Percentiles rank a stretch among this genome's conserved stretches.
These are phyloP conservation scores for Argyresthia albistria DNA, from an alignment of 2,888 invertebrate genomes.

Conservation along the genomic window DNA sequence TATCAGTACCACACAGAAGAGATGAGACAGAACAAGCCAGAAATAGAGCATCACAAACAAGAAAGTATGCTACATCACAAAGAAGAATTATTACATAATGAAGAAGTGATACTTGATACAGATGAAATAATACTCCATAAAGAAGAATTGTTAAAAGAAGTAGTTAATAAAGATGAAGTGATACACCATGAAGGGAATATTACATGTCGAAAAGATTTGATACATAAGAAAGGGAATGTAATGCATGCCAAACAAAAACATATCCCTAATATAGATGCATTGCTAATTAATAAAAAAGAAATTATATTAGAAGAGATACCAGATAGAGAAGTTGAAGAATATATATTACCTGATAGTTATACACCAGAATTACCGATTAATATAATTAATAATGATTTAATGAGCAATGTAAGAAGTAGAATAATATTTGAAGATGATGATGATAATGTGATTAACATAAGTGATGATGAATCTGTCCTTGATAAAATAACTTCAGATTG, in stretches of 20 bases:
- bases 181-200: neutral
- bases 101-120: no score
- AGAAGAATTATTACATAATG: neutral
- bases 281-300: neutral
- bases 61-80: neutral
- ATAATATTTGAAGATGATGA: slow-evolving; percentile 20
- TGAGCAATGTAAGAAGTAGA: slow-evolving; percentile 9
- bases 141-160: no score
- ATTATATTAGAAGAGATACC: neutral
- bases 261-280: neutral
- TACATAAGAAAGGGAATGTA: neutral
- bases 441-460: neutral
- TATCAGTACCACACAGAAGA: no score
- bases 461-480: neutral
- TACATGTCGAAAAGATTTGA: neutral
- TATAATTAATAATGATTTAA: no score
- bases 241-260: neutral
- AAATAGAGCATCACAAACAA: neutral
- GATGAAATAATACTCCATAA: neutral
- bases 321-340: slow-evolving; percentile 12
- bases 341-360: neutral
- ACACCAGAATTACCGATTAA: no score
- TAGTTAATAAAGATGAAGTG: neutral
- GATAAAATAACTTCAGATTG: neutral
- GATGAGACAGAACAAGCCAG: slow-evolving; percentile 6